A percentile compares a stretch with the other conserved stretches of the same genome.
phyloP scores from a whole-genome alignment of 2,888 invertebrate species.

The Nowickia ferox region DNA sequence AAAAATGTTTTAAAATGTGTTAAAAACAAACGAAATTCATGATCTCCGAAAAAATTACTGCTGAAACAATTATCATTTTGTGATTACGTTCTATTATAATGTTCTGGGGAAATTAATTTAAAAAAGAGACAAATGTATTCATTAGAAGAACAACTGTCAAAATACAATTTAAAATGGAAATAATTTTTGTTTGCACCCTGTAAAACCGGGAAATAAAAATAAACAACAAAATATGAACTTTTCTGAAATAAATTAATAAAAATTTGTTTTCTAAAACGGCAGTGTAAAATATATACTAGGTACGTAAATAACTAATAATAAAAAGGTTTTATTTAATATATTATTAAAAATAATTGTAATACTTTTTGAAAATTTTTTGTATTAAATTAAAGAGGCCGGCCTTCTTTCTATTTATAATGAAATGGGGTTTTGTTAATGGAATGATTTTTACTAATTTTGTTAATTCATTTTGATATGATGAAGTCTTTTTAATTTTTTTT shows the following conservation, averaged over 20 bases:
- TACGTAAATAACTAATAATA: conserved; percentile 10
- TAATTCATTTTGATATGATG: conserved; percentile 34
- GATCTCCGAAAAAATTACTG: too few relatives aligned
- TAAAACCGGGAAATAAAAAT: conserved; percentile 16
- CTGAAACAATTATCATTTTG: too few relatives aligned
- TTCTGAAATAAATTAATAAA: not conserved
- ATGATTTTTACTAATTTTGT: conserved; percentile 27
- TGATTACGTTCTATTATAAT: too few relatives aligned
- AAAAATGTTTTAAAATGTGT: too few relatives aligned
- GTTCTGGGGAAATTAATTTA: too few relatives aligned
- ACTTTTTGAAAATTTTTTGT: not conserved
- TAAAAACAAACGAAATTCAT: too few relatives aligned
- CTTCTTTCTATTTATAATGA: not conserved
- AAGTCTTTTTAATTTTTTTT: conserved; percentile 19
- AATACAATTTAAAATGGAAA: not conserved
- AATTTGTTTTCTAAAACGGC: conserved; percentile 10
- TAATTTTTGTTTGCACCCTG: not conserved
- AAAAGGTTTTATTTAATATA: not conserved
- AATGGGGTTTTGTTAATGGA: not conserved
- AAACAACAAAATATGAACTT: not conserved
- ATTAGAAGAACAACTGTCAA: too few relatives aligned
- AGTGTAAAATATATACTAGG: not conserved
- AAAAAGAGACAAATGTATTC: too few relatives aligned
- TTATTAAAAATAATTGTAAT: not conserved
- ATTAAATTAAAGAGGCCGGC: not conserved